These are phyloP conservation scores for Sussaba pulchella DNA, from an alignment of 2,888 invertebrate species.

Conservation along the genomic window DNA sequence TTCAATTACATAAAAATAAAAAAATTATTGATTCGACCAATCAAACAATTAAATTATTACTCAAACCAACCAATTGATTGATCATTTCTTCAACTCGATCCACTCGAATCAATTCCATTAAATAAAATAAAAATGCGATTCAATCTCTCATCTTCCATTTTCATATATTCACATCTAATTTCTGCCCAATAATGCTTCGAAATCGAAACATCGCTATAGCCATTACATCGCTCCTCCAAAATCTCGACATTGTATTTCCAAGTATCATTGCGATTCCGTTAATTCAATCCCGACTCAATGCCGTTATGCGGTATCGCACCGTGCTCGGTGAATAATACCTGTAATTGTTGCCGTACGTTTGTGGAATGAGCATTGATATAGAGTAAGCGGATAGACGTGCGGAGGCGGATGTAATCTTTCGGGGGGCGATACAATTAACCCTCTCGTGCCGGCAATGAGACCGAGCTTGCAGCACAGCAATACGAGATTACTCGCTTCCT, in stretches of 20 bases:
- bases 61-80: too few species aligned
- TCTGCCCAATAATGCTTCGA: too few species aligned
- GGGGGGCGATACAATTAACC: constrained; percentile 64
- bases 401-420: constrained; percentile 60
- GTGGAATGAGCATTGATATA: background rate
- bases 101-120: too few species aligned
- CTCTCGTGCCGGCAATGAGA: constrained; percentile 34
- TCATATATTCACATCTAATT: too few species aligned
- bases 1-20: too few species aligned
- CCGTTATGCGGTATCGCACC: constrained; percentile 18
- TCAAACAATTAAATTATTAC: too few species aligned
- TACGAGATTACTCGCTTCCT: constrained; percentile 50
- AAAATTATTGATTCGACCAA: too few species aligned
- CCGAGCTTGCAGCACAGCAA: constrained; percentile 52
- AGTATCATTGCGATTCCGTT: constrained; percentile 38
- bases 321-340: constrained; percentile 2
- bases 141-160: too few species aligned
- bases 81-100: too few species aligned
- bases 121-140: too few species aligned
- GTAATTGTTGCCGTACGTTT: constrained; percentile 36
- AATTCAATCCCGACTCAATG: constrained; percentile 43
- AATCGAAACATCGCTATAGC: too few species aligned
- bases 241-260: constrained; percentile 29
- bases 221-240: too few species aligned
- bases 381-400: constrained; percentile 19